phyloP scores from a whole-genome alignment of 2,888 invertebrate genomes.

The Brenthis hecate region DNA sequence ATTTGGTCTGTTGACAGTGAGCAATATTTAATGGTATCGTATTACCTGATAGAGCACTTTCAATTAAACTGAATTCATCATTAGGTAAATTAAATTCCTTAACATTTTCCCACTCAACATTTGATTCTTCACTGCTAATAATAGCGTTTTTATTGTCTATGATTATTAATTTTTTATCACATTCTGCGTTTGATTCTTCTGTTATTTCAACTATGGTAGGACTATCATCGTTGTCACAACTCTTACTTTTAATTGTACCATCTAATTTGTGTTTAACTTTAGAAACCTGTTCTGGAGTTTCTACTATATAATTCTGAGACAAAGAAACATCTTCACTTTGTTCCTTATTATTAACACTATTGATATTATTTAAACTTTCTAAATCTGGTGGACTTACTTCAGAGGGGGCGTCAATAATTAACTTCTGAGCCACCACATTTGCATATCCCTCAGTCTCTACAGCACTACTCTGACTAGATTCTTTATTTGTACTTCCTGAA shows the following conservation, averaged over 20 bases:
- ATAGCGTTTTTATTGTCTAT: constrained; percentile 77
- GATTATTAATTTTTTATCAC: constrained; percentile 56
- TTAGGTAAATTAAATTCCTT: constrained; percentile 61
- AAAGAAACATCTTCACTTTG: constrained; percentile 21
- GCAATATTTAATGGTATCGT: constrained; percentile 71
- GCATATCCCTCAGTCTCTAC: not conserved
- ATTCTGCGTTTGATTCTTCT: constrained; percentile 51
- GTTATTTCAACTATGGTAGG: constrained; percentile 72
- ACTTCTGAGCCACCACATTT: not conserved
- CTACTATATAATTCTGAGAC: constrained; percentile 60
- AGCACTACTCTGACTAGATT: not conserved
- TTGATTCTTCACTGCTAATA: constrained; percentile 85
- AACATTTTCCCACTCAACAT: constrained; percentile 82
- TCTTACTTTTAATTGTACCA: constrained; percentile 69
- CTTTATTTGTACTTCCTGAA: constrained; percentile 12
- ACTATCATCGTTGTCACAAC: constrained; percentile 73
- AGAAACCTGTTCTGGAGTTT: constrained; percentile 66
- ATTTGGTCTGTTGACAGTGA: constrained; percentile 64
- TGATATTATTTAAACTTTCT: not conserved
- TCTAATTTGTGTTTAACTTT: constrained; percentile 62
- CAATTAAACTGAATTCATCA: constrained; percentile 51
- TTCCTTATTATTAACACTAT: constrained; percentile 1
- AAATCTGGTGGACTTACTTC: not conserved
- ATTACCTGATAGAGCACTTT: constrained; percentile 65
- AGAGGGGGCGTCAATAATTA: not conserved